Percentiles rank a stretch among this genome's conserved stretches.
phyloP scores from a whole-genome alignment of 2,797 vertebrate species.

The Xenops minutus region DNA sequence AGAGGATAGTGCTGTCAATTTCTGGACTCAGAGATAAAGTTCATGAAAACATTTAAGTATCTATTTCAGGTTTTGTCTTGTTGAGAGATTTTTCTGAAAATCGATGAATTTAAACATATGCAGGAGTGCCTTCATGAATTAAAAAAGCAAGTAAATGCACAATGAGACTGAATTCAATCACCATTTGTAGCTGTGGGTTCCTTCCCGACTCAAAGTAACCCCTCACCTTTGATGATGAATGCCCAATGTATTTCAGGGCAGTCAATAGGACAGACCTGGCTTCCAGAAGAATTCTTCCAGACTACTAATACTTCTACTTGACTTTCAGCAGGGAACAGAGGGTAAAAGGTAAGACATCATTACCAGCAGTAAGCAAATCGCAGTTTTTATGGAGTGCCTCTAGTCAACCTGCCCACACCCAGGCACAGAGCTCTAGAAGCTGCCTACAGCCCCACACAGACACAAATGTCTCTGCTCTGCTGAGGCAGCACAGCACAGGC shows the following conservation, averaged over 20 bases:
- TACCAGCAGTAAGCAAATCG: rapidly evolving
- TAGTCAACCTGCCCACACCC: background rate
- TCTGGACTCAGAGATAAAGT: background rate
- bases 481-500: background rate
- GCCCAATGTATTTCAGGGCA: rapidly evolving
- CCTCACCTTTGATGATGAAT: background rate
- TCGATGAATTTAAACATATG: background rate
- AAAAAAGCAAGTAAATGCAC: background rate
- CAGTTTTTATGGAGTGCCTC: background rate
- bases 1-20: background rate
- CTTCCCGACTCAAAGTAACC: background rate
- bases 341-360: background rate
- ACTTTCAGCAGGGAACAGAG: background rate
- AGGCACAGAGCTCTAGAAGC: rapidly evolving
- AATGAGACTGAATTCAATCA: background rate
- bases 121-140: background rate
- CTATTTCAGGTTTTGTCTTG: background rate
- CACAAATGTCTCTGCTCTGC: background rate
- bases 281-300: background rate
- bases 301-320: background rate
- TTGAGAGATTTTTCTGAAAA: background rate
- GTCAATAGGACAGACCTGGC: background rate
- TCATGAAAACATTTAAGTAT: background rate
- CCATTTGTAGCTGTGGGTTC: rapidly evolving
- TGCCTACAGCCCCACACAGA: background rate